Evolutionary conservation across 2,888 invertebrate species (phyloP).

Genomic region (Melinaea marsaeus): DNA sequence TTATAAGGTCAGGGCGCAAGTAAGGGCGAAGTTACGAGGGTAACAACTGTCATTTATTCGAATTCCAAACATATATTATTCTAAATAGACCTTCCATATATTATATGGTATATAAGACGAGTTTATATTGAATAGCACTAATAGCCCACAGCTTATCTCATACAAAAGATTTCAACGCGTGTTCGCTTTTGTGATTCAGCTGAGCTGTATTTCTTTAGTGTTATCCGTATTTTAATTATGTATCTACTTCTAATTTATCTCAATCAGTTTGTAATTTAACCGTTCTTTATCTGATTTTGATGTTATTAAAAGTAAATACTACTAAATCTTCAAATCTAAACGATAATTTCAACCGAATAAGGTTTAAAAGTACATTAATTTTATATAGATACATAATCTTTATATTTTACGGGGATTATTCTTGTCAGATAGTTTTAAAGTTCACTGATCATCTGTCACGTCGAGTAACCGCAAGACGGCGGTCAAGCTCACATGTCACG

Average conservation of each 20-base stretch:
- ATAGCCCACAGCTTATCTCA: slow-evolving; percentile 16
- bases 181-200: slow-evolving; percentile 13
- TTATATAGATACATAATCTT: too few relatives aligned
- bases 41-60: slow-evolving; percentile 10
- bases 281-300: too few relatives aligned
- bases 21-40: slow-evolving; percentile 22
- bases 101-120: slow-evolving; percentile 1
- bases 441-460: too few relatives aligned
- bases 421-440: too few relatives aligned
- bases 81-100: neutral
- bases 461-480: too few relatives aligned
- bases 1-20: slow-evolving; percentile 46
- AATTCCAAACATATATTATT: neutral
- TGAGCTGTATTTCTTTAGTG: neutral
- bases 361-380: too few relatives aligned
- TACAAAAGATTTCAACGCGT: slow-evolving; percentile 74
- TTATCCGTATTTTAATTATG: neutral
- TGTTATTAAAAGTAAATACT: too few relatives aligned
- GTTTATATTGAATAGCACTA: slow-evolving; percentile 7
- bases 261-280: neutral
- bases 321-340: too few relatives aligned
- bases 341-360: too few relatives aligned
- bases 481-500: too few relatives aligned
- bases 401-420: too few relatives aligned
- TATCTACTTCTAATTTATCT: neutral